Evolutionary conservation across 2,888 invertebrate species (phyloP), one percentile per base, ranked within the genome.

Genomic region (Acleris cristana): DNA sequence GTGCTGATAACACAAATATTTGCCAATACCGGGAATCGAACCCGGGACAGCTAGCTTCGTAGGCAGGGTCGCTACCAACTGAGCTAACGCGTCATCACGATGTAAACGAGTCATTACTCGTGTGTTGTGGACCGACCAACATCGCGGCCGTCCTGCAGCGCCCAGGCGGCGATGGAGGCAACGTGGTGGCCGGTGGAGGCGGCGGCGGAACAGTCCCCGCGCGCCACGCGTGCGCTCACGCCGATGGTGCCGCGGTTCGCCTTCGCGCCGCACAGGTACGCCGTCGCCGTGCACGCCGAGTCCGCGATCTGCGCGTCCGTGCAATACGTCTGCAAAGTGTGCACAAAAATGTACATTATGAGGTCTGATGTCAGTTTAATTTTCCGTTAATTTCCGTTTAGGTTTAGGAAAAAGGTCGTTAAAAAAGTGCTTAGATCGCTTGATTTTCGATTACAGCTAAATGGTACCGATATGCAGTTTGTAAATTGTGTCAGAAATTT

Each of bases 261-360:
- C 84, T 96, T 96, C 4, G 94, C 93, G 0, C 96, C 96, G 61
- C 94, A 89, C 71, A 96, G 83, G 79, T 95, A 95, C 0, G 96
- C 95, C 0, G 96, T 95, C 0, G 95, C 94, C 1, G 95, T 93
- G 72, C 95, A 95, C 1, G 96, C 96, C 0, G 96, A 96, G 82
- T 96, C 96, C 0, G 96, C 92, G 1, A 95, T 94, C 86, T 96
- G 95, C 44, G 86, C 87, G 82, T 95, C 91, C 56, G 94, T 93
- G 79, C 94, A 94, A 79, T 94, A 94, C 0, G 94, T 94, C 94
- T 94, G 71, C 12, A 76, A 71, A 44, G 23, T 34, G 3, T 0
- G 34, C 10, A 40, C 51, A 18, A 2, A 1, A 4, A 44, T 44
- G 44, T 44, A 16, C 12, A 44, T 16, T 16, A 16, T 44, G 16